Evolutionary conservation across 64 coral and sea anemone genomes (phyloP).

Genomic region (Porites australiensis): DNA sequence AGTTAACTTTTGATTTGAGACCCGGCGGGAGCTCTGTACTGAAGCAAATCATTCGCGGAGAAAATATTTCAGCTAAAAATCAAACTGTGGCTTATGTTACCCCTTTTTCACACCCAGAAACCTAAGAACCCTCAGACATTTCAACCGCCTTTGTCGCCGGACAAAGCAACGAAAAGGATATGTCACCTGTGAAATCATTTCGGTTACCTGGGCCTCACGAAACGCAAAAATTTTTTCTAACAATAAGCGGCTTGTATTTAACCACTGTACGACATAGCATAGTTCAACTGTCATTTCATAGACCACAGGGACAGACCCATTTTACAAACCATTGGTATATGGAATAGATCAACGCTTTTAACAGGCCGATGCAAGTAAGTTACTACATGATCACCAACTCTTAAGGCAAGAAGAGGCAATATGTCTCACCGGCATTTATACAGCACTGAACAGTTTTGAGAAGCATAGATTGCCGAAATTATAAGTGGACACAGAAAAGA

Average conservation of each 20-base stretch:
- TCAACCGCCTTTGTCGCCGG: not conserved
- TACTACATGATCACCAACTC: too few relatives aligned
- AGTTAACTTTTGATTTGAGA: not conserved
- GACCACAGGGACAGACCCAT: not conserved
- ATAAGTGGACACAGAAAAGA: too few relatives aligned
- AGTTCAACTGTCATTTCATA: not conserved
- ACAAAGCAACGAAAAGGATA: constrained; percentile 25
- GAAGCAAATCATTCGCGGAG: not conserved
- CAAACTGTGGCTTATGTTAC: constrained; percentile 9
- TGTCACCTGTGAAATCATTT: constrained; percentile 14
- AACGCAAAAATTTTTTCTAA: not conserved
- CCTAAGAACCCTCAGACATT: not conserved
- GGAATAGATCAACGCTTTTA: not conserved
- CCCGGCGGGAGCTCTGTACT: not conserved
- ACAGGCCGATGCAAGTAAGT: too few relatives aligned
- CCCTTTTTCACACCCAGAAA: constrained; percentile 26
- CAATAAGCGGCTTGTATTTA: not conserved
- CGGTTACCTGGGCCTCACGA: constrained; percentile 20
- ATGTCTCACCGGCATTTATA: too few relatives aligned
- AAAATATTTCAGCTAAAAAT: constrained; percentile 6
- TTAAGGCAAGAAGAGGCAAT: too few relatives aligned
- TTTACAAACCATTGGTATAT: too few relatives aligned
- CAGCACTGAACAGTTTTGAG: too few relatives aligned
- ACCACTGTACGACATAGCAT: constrained; percentile 9
- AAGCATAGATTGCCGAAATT: too few relatives aligned